Evolutionary conservation across 2,888 invertebrate species (phyloP).

Genomic region (Ethmia dodecea): DNA sequence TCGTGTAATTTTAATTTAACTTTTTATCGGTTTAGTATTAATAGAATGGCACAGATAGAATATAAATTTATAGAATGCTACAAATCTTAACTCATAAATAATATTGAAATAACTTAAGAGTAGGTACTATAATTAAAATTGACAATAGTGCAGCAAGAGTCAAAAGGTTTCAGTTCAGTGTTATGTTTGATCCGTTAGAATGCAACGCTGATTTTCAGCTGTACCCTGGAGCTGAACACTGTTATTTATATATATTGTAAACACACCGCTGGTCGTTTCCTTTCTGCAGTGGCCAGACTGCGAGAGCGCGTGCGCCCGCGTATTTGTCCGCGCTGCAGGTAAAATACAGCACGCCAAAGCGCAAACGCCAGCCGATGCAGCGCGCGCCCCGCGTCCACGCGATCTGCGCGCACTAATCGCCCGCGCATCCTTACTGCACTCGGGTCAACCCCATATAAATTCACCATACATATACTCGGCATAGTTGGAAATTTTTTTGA

Average conservation of each 20-base stretch:
- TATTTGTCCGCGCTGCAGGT: conserved; percentile 75
- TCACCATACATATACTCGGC: conserved; percentile 7
- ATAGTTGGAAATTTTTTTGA: conserved; percentile 10
- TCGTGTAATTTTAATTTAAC: too few relatives aligned
- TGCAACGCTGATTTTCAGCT: conserved; percentile 55
- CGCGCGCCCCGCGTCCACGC: conserved; percentile 77
- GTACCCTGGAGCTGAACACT: conserved; percentile 28
- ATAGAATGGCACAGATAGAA: too few relatives aligned
- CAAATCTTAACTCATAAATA: too few relatives aligned
- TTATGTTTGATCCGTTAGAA: too few relatives aligned
- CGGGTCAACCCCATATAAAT: too few relatives aligned
- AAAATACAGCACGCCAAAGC: conserved; percentile 85
- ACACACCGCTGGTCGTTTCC: conserved; percentile 35
- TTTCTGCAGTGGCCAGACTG: conserved; percentile 26
- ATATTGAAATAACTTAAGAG: too few relatives aligned
- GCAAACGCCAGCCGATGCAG: conserved; percentile 85
- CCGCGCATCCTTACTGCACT: conserved; percentile 44
- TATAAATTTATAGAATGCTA: too few relatives aligned
- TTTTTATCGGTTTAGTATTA: too few relatives aligned
- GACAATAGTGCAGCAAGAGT: too few relatives aligned
- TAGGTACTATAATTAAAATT: too few relatives aligned
- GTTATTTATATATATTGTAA: conserved; percentile 28
- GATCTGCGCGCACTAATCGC: conserved; percentile 36
- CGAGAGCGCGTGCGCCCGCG: conserved; percentile 41
- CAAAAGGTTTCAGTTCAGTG: too few relatives aligned